Base-by-base conservation (phyloP, 1,140 invertebrate genomes). In the Hyposmocoma kahamanoa region DNA sequence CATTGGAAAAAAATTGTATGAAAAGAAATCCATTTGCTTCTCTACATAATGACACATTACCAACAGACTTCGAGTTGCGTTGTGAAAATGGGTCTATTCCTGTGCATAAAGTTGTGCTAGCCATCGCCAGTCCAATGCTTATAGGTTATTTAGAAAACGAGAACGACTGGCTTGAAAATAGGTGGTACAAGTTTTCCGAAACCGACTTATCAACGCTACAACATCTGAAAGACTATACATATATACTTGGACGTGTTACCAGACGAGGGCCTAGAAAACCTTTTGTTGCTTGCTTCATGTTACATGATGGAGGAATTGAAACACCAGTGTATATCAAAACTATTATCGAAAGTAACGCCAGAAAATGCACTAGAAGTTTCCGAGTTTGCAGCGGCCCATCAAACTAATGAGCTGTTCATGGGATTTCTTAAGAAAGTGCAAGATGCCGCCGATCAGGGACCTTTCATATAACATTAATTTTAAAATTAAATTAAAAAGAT, bases 171-270 rank as follows among this genome's bases (percentile, higher is more conserved):
- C 10, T n/a, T 2, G 28, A 30, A 6, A 30, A 30, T 13, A 30
- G 13, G 13, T n/a, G 10, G 10, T 10, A 13, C 28, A 10, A 30
- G 10, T 10, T 30, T 13, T n/a, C 10, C 28, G 13, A n/a, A 2
- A 10, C 28, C 13, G 28, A 13, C 28, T n/a, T 30, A 3, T 30
- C 28, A 13, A 44, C 42, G 10, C 24, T 44, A 9, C 22, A 44
- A 18, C 42, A 44, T 18, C 30, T 44, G n/a, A 44, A 44, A 11
- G 22, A 24, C 6, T 44, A 44, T 15, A 26, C n/a, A n/a, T n/a
- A n/a, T 44, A 26, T 44, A 44, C 24, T 26, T 45, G 4, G 10
- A 13, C 3, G 34, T 11, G 18, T n/a, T 45, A 2, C 43, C 43
- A 1, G 19, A 21, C 19, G 28, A 45, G 3, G 19, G 11, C 4